Base-by-base conservation (phyloP, 2,113 vertebrate species). In the Otus sunia region DNA sequence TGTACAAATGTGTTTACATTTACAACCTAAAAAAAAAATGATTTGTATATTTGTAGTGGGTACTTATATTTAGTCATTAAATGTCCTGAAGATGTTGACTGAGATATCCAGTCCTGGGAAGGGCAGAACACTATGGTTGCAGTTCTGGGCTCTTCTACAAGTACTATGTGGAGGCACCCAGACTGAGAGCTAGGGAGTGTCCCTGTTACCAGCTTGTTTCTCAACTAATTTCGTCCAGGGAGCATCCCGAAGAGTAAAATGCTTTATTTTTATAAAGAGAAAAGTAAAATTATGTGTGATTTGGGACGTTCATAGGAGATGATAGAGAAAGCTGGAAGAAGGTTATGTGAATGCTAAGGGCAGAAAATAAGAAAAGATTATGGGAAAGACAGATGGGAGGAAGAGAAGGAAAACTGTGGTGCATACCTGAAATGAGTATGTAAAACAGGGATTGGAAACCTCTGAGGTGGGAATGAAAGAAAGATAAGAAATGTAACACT, bases 371-470 rank as follows among this genome's bases (percentile, higher is more conserved):
- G 66, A 82, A 20, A 47, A 39, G 9, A 72, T 59, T 36, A 71
- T 34, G 11, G 9, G 36, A 66, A 76, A 72, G 21, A 74, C 17
- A 64, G 23, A 66, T 10, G 21, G 15, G 5, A 63, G 14, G 22
- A 67, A 7, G 12, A 56, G 23, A 52, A 63, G 16, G 16, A 64
- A 83, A 80, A 41, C 12, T 58, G 9, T 21, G 10, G 11, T 67
- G 12, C 0, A 1, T 56, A 14, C 5, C 30, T 76, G n/a, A 73
- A 80, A 63, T 9, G 7, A 2, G 5, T 53, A 9, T 16, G 12
- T 53, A 88, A 79, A 93, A 50, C 2, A 41, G 2, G 2, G 10
- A 62, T 8, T 55, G 5, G 2, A 88, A 63, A 55, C 4, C 22
- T 53, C 15, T 27, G 14, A 10, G 2, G 4, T 49, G 29, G 13